These are phyloP conservation scores for Zaprionus vittiger DNA, from an alignment of 1,140 invertebrate species.

Conservation along the genomic window DNA sequence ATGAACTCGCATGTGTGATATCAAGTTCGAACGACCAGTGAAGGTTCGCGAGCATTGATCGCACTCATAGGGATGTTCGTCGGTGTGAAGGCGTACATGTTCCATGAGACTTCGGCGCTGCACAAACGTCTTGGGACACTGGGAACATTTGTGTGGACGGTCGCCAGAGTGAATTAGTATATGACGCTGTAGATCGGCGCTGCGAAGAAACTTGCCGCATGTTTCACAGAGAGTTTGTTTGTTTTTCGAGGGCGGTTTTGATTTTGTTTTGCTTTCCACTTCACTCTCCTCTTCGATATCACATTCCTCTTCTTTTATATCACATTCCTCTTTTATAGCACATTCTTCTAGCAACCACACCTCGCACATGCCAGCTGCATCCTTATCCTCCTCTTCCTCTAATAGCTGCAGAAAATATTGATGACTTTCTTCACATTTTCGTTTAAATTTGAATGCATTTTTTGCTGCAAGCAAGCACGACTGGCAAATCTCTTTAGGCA, in stretches of 20 bases:
- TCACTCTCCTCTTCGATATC: not conserved
- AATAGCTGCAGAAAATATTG: conserved; percentile 20
- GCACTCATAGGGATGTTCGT: conserved; percentile 99
- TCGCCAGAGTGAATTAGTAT: conserved; percentile 22
- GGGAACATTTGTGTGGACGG: conserved; percentile 8
- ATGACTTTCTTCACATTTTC: conserved; percentile 22
- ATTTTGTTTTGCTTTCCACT: not conserved
- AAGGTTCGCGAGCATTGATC: conserved; percentile 98
- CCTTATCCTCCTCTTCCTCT: not conserved
- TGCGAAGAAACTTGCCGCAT: conserved; percentile 17
- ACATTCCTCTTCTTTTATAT: not conserved
- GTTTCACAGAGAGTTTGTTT: conserved; percentile 12
- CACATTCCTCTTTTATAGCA: not conserved
- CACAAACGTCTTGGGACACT: conserved; percentile 12
- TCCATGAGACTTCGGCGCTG: conserved; percentile 85
- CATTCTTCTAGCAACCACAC: conserved; percentile 9
- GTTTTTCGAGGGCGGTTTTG: not conserved
- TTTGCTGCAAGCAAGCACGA: conserved; percentile 1
- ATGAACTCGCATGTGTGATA: conserved; percentile 99
- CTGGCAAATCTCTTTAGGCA: conserved; percentile 24
- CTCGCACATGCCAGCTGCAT: not conserved
- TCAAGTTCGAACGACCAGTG: conserved; percentile 98
- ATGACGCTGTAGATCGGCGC: conserved; percentile 17
- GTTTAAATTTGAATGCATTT: conserved; percentile 20
- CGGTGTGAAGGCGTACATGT: conserved; percentile 97